Base-by-base conservation (phyloP, 2,888 invertebrate genomes). In the Caenorhabditis angaria region DNA sequence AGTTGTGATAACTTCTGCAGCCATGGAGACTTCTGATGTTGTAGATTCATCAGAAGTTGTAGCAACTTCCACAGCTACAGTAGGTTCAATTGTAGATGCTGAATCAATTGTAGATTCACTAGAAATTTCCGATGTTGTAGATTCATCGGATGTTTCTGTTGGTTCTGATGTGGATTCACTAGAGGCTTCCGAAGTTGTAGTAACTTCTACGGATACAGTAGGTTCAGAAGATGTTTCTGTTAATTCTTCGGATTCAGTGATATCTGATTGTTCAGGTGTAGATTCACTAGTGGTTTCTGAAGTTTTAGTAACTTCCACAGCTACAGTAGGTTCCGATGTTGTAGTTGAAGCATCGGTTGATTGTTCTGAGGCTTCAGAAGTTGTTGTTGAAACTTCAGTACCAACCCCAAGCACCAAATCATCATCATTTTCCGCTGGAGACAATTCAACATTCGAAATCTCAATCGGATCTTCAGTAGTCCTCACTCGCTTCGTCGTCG, bases 401-500 rank as follows among this genome's bases (percentile, higher is more conserved):
- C n/a, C n/a, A n/a, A n/a, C n/a, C n/a, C n/a, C n/a, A n/a, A n/a
- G n/a, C n/a, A n/a, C 8, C 24, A 50, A 24, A 50, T 4, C 24
- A 22, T 2, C 41, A 5, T 12, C 18, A 18, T 41, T 18, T 12
- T 41, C 41, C 10, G 18, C 41, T 3, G 18, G 41, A 18, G 6
- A 3, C 18, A 41, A 14, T 14, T 41, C 14, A 5, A 41, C 41
- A 41, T 41, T 41, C 3, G 41, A 41, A 12, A 41, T 41, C 18
- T 41, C 41, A 18, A 41, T 41, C 10, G 41, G 41, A 12, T 41
- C 41, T 18, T 41, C 24, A 20, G 60, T 64, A 41, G 67, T 67
- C 32, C 61, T 56, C 2, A n/a, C 25, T 20, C 74, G 60, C 20
- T 64, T 66, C 4, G 75, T 77, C 5, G 72, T 77, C 12, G 77